These are phyloP conservation scores for Nannospalax galili DNA, from an alignment of 2,113 vertebrate genomes.

Conservation along the genomic window DNA sequence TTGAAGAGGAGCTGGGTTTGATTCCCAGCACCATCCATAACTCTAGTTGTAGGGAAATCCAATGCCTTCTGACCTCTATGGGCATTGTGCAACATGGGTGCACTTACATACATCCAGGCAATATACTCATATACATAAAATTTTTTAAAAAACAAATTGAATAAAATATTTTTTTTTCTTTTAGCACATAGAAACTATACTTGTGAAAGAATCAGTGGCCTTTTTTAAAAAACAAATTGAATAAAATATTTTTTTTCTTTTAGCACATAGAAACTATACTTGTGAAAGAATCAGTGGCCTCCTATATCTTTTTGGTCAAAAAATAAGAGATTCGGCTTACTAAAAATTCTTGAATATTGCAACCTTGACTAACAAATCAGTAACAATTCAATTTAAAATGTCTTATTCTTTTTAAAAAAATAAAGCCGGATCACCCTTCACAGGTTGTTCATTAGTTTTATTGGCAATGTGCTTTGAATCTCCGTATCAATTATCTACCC, in stretches of 20 bases:
- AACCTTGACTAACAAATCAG: neutral
- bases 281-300: neutral
- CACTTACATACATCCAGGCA: too few species aligned
- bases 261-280: neutral
- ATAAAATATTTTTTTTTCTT: neutral
- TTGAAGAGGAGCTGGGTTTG: too few species aligned
- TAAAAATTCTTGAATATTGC: neutral
- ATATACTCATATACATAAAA: too few species aligned
- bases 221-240: too few species aligned
- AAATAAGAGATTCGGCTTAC: neutral
- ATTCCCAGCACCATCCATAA: too few species aligned
- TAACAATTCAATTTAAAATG: neutral
- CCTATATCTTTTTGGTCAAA: neutral
- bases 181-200: neutral
- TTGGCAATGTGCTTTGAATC: neutral
- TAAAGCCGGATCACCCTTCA: neutral
- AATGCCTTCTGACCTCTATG: too few species aligned
- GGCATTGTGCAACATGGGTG: too few species aligned
- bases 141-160: too few species aligned
- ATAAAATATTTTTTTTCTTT: neutral
- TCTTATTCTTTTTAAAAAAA: neutral
- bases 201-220: neutral
- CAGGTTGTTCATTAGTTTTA: neutral
- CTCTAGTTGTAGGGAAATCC: too few species aligned
- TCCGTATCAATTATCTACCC: fast-evolving